Evolutionary conservation across 1,140 invertebrate genomes (phyloP).

Genomic region (Ladona fulva): DNA sequence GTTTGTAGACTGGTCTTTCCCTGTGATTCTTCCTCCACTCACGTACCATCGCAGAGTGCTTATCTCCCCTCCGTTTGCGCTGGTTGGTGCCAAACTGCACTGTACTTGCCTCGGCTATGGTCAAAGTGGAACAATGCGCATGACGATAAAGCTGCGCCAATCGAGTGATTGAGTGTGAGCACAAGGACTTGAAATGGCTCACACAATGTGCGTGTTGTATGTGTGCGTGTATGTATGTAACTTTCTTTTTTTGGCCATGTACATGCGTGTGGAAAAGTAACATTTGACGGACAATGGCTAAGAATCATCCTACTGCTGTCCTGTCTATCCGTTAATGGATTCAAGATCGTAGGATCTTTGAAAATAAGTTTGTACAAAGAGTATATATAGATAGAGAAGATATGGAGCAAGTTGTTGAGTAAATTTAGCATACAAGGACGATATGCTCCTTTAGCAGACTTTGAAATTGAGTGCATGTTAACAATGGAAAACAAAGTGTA

Average conservation of each 20-base stretch:
- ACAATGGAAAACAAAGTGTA: background rate
- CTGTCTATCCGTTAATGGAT: constrained; percentile 1
- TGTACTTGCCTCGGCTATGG: background rate
- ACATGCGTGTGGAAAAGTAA: background rate
- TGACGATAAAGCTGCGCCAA: background rate
- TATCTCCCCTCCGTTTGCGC: background rate
- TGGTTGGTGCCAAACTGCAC: constrained; percentile 2
- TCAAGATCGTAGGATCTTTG: constrained; percentile 2
- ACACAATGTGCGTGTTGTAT: background rate
- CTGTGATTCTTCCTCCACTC: constrained; percentile 7
- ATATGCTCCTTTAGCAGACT: background rate
- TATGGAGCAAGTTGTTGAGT: constrained; percentile 7
- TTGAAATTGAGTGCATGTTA: constrained; percentile 2
- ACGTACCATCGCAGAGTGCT: background rate
- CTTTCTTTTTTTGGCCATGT: constrained; percentile 1
- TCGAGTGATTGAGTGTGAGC: background rate
- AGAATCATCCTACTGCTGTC: background rate
- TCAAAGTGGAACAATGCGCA: background rate
- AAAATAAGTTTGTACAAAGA: constrained; percentile 10
- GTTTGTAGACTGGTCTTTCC: constrained; percentile 8
- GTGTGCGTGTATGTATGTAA: background rate
- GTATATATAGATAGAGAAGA: constrained; percentile 7
- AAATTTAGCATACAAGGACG: constrained; percentile 6
- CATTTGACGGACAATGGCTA: background rate
- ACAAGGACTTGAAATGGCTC: background rate